A percentile compares a stretch with the other conserved stretches of the same genome.
Conservation (phyloP, 1,140 invertebrate species). For the Prorops nasuta region DNA sequence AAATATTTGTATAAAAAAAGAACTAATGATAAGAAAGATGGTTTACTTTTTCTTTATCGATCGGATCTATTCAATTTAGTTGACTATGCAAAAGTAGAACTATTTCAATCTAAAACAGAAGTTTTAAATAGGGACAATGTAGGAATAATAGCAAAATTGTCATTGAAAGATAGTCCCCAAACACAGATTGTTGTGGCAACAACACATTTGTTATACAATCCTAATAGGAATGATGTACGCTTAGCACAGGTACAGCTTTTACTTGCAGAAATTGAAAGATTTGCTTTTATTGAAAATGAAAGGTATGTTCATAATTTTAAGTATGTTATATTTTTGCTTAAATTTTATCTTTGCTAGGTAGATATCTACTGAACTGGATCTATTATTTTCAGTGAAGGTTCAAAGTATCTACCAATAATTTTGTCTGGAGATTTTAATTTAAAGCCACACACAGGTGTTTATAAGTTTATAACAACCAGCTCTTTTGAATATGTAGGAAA, state of each 20-base stretch:
- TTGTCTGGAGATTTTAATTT: slow-evolving; percentile 91
- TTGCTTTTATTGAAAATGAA: slow-evolving; percentile 62
- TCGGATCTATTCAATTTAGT: slow-evolving; percentile 39
- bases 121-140: slow-evolving; percentile 86
- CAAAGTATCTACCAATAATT: slow-evolving; percentile 72
- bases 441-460: slow-evolving; percentile 68
- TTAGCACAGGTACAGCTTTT: slow-evolving; percentile 81
- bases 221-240: slow-evolving; percentile 80
- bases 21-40: slow-evolving; percentile 48
- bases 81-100: slow-evolving; percentile 55
- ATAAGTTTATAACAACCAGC: slow-evolving; percentile 71
- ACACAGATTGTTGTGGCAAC: slow-evolving; percentile 77
- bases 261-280: slow-evolving; percentile 77
- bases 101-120: slow-evolving; percentile 54
- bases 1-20: slow-evolving; percentile 54
- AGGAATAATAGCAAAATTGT: slow-evolving; percentile 76
- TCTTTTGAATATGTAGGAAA: slow-evolving; percentile 61
- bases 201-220: slow-evolving; percentile 94
- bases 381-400: slow-evolving; percentile 30
- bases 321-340: neutral
- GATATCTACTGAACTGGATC: slow-evolving; percentile 5
- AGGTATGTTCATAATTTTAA: slow-evolving; percentile 14
- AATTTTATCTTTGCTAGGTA: slow-evolving; percentile 6
- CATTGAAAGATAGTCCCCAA: slow-evolving; percentile 50
- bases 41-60: slow-evolving; percentile 43